A percentile compares a stretch with the other conserved stretches of the same genome.
Evolutionary conservation across 2,113 vertebrate species (phyloP).

Genomic region (Melanostigma gelatinosum): DNA sequence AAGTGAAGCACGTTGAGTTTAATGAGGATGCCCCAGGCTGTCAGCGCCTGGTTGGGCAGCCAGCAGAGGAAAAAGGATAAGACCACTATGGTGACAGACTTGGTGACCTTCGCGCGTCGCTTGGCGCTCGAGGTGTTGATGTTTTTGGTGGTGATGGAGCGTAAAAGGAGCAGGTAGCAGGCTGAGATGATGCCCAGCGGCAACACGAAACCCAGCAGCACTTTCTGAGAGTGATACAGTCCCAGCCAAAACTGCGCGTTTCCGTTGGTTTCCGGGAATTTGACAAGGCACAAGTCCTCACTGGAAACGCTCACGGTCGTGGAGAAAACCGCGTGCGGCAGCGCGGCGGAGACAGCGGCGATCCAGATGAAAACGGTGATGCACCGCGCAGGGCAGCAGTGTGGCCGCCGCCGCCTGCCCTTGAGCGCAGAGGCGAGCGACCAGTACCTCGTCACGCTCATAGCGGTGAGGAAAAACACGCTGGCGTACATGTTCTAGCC

Average conservation of each 20-base stretch:
- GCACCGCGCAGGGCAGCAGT: slow-evolving; percentile 84
- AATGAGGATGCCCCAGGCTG: slow-evolving; percentile 93
- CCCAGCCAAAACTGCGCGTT: slow-evolving; percentile 92
- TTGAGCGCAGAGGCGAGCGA: slow-evolving; percentile 91
- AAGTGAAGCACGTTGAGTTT: slow-evolving; percentile 94
- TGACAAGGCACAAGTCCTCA: slow-evolving; percentile 93
- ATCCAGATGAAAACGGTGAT: slow-evolving; percentile 88
- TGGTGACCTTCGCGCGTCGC: slow-evolving; percentile 93
- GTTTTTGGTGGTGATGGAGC: slow-evolving; percentile 88
- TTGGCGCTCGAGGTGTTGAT: slow-evolving; percentile 84
- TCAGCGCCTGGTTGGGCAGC: slow-evolving; percentile 96
- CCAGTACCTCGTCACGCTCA: slow-evolving; percentile 93
- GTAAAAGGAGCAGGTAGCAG: slow-evolving; percentile 92
- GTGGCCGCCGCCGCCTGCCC: slow-evolving; percentile 69
- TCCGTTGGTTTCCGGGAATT: slow-evolving; percentile 87
- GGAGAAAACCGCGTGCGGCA: slow-evolving; percentile 93
- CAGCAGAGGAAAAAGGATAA: slow-evolving; percentile 96
- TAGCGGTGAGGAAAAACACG: slow-evolving; percentile 98
- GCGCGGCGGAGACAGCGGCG: slow-evolving; percentile 86
- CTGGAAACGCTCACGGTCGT: slow-evolving; percentile 88
- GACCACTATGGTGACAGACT: slow-evolving; percentile 93
- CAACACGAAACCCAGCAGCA: slow-evolving; percentile 91
- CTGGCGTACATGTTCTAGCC: slow-evolving; percentile 97
- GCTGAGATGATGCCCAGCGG: slow-evolving; percentile 88
- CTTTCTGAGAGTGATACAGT: slow-evolving; percentile 94